Evolutionary conservation across 2,888 invertebrate genomes (phyloP), one percentile per base, ranked within the genome.

Genomic region (Thecocarcelia acutangulata): DNA sequence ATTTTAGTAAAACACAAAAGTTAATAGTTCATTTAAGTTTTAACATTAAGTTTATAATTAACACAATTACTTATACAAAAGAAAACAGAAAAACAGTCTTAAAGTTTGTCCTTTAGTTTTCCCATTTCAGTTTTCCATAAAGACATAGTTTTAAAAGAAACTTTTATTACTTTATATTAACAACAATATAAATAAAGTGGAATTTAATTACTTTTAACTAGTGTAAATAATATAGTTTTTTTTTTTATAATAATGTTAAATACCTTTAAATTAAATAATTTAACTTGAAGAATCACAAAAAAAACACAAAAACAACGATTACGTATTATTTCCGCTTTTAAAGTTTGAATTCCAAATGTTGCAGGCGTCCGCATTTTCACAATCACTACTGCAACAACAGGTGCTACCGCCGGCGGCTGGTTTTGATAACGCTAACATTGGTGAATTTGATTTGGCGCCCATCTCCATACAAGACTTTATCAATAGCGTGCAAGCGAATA

Each of bases 381-480:
- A 56, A 56, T 61, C 52, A 9, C 54, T 80, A 64, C 66, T 73
- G 21, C 56, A 83, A 56, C 76, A 79, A 72, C 72, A 64, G n/a
- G 70, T 74, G 61, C 58, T 80, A 69, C 72, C 73, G 63, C 56
- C 81, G 63, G 11, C 81, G 58, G 9, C 56, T 72, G 52, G 52
- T 68, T 33, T 79, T 66, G 59, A 77, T 46, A 69, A 48, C 33
- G 77, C 75, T 13, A 76, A 70, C 17, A 69, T 66, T 61, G 75
- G 72, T 28, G 84, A 82, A 59, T 84, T 76, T 70, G 81, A 84
- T 78, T 73, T 46, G 44, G 77, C 56, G 9, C 80, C 82, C 40
- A 88, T 88, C 24, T 86, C 84, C 40, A 72, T 84, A 33, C 83
- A 86, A 33, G 85, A 87, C 11, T 89, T 89, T 81, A 84, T 88